These are phyloP conservation scores for Conchocele bisecta DNA, from an alignment of 2,888 invertebrate species.

Conservation along the genomic window DNA sequence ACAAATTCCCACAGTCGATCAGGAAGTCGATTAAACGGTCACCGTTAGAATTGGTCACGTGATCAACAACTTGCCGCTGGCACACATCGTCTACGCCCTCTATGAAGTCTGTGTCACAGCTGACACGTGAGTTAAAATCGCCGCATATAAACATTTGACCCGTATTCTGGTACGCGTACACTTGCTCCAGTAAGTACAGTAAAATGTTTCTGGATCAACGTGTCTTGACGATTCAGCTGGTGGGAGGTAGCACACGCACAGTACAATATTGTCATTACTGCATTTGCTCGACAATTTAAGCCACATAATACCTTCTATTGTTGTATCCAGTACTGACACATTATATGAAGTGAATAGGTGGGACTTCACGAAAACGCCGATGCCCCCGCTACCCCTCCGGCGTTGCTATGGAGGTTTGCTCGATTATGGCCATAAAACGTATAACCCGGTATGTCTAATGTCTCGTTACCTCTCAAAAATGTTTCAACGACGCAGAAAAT, in stretches of 20 bases:
- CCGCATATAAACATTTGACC: conserved; percentile 12
- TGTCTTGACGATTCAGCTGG: conserved; percentile 6
- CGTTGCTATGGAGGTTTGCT: conserved; percentile 1
- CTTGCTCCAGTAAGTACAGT: conserved; percentile 10
- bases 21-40: conserved; percentile 6
- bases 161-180: conserved; percentile 14
- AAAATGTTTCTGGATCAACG: conserved; percentile 15
- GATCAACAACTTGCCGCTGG: neutral
- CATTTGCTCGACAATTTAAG: conserved; percentile 2
- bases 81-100: conserved; percentile 4
- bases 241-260: conserved; percentile 21
- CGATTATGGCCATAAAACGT: conserved; percentile 23
- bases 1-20: conserved; percentile 1
- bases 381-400: conserved; percentile 22
- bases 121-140: conserved; percentile 10
- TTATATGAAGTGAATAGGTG: conserved; percentile 3
- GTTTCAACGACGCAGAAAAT: conserved; percentile 19
- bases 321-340: conserved; percentile 11
- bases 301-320: conserved; percentile 20
- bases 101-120: conserved; percentile 5
- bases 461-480: conserved; percentile 6
- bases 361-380: conserved; percentile 11
- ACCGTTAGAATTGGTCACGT: neutral
- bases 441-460: conserved; percentile 2
- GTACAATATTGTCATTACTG: neutral